A percentile compares a stretch with the other conserved stretches of the same genome.
Conservation (phyloP, 2,888 invertebrate genomes). For the Penaeus monodon region DNA sequence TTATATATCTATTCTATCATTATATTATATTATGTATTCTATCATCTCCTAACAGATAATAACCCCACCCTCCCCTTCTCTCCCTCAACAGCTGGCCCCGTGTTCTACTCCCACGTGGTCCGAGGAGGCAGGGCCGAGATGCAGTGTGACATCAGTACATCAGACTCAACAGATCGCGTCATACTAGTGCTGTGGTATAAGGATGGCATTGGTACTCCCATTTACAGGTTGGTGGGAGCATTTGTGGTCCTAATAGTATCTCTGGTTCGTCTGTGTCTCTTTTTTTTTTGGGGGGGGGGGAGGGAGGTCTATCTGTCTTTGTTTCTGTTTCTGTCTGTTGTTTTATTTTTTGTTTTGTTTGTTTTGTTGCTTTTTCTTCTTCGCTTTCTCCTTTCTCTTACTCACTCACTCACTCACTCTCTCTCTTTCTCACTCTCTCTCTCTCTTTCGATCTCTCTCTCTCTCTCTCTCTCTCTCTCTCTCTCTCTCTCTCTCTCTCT, state of each 20-base stretch:
- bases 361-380: neutral
- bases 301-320: neutral
- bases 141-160: constrained; percentile 87
- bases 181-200: constrained; percentile 68
- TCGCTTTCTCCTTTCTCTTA: neutral
- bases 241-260: neutral
- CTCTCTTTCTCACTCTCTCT: constrained; percentile 5
- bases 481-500: constrained; percentile 5
- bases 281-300: neutral
- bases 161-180: constrained; percentile 72
- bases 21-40: no score
- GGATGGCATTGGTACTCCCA: constrained; percentile 68
- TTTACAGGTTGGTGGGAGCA: constrained; percentile 66
- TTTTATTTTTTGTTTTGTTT: neutral
- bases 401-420: neutral
- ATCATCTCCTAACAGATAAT: no score
- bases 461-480: neutral
- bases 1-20: no score
- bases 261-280: neutral
- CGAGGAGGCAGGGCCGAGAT: constrained; percentile 84
- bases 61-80: neutral
- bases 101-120: constrained; percentile 79
- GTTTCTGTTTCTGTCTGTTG: neutral
- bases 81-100: constrained; percentile 51
- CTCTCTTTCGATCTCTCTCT: neutral